Base-by-base conservation (phyloP, 2,113 vertebrate species). In the Calyptommatus sinebrachiatus region DNA sequence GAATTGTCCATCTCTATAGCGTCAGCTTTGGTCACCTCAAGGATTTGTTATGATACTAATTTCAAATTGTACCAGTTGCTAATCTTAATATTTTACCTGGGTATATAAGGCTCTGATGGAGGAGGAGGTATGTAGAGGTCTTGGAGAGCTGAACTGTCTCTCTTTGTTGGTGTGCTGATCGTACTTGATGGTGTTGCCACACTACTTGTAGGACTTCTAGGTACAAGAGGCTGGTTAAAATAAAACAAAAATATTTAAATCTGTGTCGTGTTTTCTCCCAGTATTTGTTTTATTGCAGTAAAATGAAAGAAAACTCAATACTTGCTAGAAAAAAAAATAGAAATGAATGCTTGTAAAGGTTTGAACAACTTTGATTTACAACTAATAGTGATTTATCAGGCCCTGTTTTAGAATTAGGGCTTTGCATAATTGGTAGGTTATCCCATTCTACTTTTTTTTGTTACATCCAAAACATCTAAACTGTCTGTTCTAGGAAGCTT, bases 41-140 rank as follows among this genome's bases (percentile, higher is more conserved):
- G 65, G 1, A 5, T 28, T 29, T 74, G 26, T 61, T 61, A 61
- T 81, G 48, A 50, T 4, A 21, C 1, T 31, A 9, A 48, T 41
- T 69, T 8, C 50, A 75, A 75, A 81, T 70, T 35, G 46, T 46
- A 21, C 29, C 8, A 8, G 46, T 31, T 12, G 22, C 18, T 35
- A 62, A 24, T 35, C 9, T 6, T 41, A 29, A 67, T 80, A 86
- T 79, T 74, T 91, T 93, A 99, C 98, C 98, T 98, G 88, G 98
- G 98, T 84, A 95, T 94, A 88, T 99, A 99, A 0, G 98, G 98
- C 86, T 99, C 98, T 80, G 95, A 89, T 24, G 98, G 98, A 76
- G 98, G 98, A 84, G 98, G 98, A 0, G 98, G 98, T 83, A 99
- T 99, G 92, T 96, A 99, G 53, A 99, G 97, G 81, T 99, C 98